Evolutionary conservation across 2,113 vertebrate species (phyloP), one percentile per base, ranked within the genome.

Genomic region (Corydoras sp.): DNA sequence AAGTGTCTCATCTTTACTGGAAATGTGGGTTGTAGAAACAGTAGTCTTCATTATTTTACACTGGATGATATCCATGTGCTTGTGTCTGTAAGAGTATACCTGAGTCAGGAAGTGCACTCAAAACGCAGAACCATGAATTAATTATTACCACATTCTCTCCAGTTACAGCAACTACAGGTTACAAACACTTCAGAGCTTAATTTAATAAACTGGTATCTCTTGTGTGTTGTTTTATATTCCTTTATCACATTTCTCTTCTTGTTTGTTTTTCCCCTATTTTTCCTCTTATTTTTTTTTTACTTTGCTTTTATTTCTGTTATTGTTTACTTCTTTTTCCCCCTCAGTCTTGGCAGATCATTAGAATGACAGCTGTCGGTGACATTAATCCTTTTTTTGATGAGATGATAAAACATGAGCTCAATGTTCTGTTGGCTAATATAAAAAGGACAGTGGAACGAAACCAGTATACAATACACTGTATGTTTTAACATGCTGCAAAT

Each of bases 91-190:
- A 79, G 68, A 54, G 32, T 56, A 79, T 53, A 76, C 77, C 58
- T 0, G 29, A 60, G 51, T 66, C 72, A 76, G 78, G 81, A 80
- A 80, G 72, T 24, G n/a, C 62, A 58, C 51, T 71, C 30, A 54
- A 53, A 67, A 55, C 31, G 43, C 48, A 15, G 55, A 10, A 15
- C 51, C 76, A 80, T 80, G 71, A 80, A 82, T 78, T 70, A 78
- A 59, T 82, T 76, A 81, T 75, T 18, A 61, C 51, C 29, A 48
- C 32, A 14, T 56, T 48, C 54, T 62, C 69, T 77, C 53, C 51
- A 58, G 69, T 80, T 76, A 66, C 79, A 68, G 35, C 58, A 43
- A 13, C 63, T 66, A 53, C 58, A 65, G 60, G 62, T 75, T 61
- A 50, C 70, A 68, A 76, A 71, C 49, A 56, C 50, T 32, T 32